These are phyloP conservation scores for Podarcis raffonei DNA, from an alignment of 2,113 vertebrate species.

Conservation along the genomic window DNA sequence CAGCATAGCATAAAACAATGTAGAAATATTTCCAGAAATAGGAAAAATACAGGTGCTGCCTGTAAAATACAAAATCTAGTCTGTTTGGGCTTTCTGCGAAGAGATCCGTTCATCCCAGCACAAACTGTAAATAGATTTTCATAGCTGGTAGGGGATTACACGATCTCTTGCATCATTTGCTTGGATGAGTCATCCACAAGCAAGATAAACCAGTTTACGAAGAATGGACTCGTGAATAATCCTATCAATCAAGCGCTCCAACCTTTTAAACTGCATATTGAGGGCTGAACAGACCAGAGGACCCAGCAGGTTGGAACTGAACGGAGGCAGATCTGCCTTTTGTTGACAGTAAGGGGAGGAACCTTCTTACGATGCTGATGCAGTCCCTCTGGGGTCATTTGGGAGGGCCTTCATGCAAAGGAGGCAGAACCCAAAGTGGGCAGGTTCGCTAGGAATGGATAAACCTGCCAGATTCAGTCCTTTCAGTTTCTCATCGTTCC, in stretches of 20 bases:
- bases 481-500: too few species aligned
- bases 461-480: too few species aligned
- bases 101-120: background rate
- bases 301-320: background rate
- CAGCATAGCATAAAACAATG: background rate
- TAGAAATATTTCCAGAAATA: too few species aligned
- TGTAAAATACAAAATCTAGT: background rate
- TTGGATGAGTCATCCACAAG: background rate
- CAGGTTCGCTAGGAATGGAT: background rate
- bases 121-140: background rate
- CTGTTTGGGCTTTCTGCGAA: background rate
- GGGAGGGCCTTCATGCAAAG: background rate
- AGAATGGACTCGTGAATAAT: background rate
- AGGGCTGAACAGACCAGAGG: background rate
- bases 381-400: background rate
- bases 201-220: background rate
- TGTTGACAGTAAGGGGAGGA: background rate
- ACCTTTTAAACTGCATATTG: background rate
- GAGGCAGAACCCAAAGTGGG: background rate
- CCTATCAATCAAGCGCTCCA: background rate
- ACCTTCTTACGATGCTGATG: background rate
- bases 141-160: background rate
- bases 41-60: too few species aligned
- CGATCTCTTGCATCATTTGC: background rate
- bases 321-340: background rate